Evolutionary conservation across 2,888 invertebrate species (phyloP).

Genomic region (Agrochola lychnidis): DNA sequence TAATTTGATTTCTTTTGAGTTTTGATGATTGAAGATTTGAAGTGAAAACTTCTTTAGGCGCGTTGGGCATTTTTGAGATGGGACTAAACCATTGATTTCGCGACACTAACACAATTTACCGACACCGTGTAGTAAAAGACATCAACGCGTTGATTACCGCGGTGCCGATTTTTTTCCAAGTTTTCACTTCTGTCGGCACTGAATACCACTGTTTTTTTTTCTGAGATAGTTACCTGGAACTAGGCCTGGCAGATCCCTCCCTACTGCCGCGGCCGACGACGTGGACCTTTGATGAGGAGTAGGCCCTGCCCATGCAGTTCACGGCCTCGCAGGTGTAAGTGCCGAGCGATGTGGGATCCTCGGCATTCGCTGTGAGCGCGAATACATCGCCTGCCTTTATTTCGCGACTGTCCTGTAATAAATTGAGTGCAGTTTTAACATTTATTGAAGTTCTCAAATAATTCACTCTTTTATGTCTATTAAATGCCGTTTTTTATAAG

Average conservation of each 20-base stretch:
- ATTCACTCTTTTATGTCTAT: no score
- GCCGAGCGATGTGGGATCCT: conserved; percentile 96
- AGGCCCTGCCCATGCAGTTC: conserved; percentile 96
- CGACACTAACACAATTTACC: no score
- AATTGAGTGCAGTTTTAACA: background rate
- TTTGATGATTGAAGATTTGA: background rate
- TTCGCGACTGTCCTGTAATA: conserved; percentile 95
- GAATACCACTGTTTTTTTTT: no score
- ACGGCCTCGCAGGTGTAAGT: conserved; percentile 97
- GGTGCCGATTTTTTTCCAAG: no score
- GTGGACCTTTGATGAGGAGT: conserved; percentile 96
- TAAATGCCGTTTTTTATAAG: no score
- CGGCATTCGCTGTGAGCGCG: conserved; percentile 95
- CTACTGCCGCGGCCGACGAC: conserved; percentile 94
- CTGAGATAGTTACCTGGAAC: conserved; percentile 89
- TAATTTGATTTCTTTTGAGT: background rate
- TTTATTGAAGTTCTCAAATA: background rate
- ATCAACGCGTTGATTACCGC: no score
- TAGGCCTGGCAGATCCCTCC: conserved; percentile 93
- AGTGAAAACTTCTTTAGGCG: no score
- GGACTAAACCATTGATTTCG: no score
- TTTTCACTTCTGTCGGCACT: no score
- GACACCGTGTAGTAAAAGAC: no score
- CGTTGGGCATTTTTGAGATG: no score
- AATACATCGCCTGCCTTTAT: conserved; percentile 97